Conservation (phyloP, 2,888 invertebrate genomes). For the Conomelus anceps region DNA sequence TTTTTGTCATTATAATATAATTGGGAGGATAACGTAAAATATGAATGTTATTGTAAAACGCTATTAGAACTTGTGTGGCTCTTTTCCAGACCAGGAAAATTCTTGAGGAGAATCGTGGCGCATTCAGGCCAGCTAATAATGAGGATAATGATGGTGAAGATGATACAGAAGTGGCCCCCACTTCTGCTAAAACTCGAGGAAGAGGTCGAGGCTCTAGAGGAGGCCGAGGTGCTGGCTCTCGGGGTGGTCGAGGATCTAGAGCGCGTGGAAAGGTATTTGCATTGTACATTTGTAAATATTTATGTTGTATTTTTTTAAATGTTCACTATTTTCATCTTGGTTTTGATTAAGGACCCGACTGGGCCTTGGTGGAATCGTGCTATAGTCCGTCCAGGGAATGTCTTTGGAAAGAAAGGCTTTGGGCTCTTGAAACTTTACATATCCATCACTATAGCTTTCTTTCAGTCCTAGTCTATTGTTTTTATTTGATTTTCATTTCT, state of each 20-base stretch:
- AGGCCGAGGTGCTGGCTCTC: slow-evolving; percentile 36
- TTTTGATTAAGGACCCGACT: no score
- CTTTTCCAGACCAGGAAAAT: neutral
- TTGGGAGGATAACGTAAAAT: no score
- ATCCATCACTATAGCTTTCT: no score
- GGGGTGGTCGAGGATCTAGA: slow-evolving; percentile 31
- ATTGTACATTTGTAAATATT: neutral
- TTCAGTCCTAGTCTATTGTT: no score
- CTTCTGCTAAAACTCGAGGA: slow-evolving; percentile 23
- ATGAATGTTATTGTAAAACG: no score
- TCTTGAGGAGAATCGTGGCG: neutral
- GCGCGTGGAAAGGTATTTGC: slow-evolving; percentile 6
- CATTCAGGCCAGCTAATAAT: neutral
- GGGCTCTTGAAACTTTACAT: no score
- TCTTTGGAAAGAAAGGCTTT: no score
- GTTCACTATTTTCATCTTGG: no score
- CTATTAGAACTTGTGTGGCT: neutral
- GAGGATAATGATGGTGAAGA: slow-evolving; percentile 4
- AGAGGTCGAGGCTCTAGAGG: slow-evolving; percentile 23
- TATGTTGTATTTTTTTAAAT: neutral
- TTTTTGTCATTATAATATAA: no score
- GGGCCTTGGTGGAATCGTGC: no score
- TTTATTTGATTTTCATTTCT: no score
- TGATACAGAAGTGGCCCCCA: neutral
- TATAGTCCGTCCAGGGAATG: no score